Percentiles rank a stretch among this genome's conserved stretches.
Evolutionary conservation across 1,140 invertebrate species (phyloP).

Genomic region (Antheraea pernyi): DNA sequence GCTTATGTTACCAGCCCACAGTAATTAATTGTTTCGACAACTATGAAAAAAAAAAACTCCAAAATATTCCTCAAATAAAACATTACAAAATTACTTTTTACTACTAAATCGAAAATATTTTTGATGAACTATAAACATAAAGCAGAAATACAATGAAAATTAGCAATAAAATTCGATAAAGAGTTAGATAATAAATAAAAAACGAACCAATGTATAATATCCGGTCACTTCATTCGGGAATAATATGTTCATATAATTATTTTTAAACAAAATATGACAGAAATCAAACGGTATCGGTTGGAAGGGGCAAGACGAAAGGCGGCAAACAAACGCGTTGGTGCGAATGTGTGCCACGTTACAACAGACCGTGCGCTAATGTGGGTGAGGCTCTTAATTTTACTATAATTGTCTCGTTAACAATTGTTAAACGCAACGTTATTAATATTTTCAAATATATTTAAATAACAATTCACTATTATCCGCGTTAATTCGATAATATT

Average conservation of each 20-base stretch:
- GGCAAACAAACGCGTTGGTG: not conserved
- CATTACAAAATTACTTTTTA: no score
- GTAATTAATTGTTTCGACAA: no score
- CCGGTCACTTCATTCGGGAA: not conserved
- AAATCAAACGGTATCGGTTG: not conserved
- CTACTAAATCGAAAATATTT: no score
- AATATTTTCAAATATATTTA: not conserved
- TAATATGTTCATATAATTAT: not conserved
- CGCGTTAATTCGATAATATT: not conserved
- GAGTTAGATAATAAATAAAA: no score
- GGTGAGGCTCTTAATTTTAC: not conserved
- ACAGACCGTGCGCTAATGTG: not conserved
- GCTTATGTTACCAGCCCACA: no score
- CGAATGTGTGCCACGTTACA: constrained; percentile 1
- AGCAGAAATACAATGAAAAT: no score
- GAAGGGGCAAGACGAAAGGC: not conserved
- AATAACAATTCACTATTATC: not conserved
- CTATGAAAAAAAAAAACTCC: no score
- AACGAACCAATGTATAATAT: not conserved
- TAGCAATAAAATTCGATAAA: no score
- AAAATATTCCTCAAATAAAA: no score
- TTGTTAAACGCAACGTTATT: not conserved
- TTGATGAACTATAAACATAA: no score
- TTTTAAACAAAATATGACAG: not conserved
- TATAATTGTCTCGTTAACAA: not conserved